Base-by-base conservation (phyloP, 1,140 invertebrate species). In the Drosophila orena region DNA sequence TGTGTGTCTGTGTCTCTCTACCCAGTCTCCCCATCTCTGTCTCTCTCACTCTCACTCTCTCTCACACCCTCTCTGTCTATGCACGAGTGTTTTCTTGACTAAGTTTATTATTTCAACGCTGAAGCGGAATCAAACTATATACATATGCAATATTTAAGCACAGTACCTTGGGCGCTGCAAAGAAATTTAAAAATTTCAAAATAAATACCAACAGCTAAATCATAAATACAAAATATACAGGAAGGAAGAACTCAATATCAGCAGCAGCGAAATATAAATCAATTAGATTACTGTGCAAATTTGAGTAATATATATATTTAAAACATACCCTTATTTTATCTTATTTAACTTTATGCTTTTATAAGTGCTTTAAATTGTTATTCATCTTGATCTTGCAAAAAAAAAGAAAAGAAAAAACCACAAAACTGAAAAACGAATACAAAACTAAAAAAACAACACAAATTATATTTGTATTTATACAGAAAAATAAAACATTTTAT, bases 381-480 rank as follows among this genome's bases (percentile, higher is more conserved):
- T 88, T 86, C 56, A 88, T 81, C 77, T 86, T 81, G 65, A 76
- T 75, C 72, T 75, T 65, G 58, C 50, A 42, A 53, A 61, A 42
- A 69, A 61, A 42, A 55, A 65, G 76, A 71, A 50, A 53, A 71
- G 40, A 40, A 42, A 52, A 71, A 81, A 71, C 43, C 44, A 71
- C 46, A 40, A 42, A 56, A 52, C 15, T 54, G 37, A 60, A 37
- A 64, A 61, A 54, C 38, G 42, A 42, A 27, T 60, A 53, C 62
- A 53, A 57, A 50, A 64, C 52, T 17, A 47, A 79, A 79, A 27
- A 27, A 61, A 43, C 54, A 72, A 77, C 77, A 86, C 73, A 86
- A 85, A 81, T 77, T 86, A 86, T 81, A 86, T 78, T 81, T 81
- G 69, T 86, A 86, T 86, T 86, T 85, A 86, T 77, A 85, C 59